phyloP scores from a whole-genome alignment of 1,140 invertebrate species.

The Neuroterus valhalla region DNA sequence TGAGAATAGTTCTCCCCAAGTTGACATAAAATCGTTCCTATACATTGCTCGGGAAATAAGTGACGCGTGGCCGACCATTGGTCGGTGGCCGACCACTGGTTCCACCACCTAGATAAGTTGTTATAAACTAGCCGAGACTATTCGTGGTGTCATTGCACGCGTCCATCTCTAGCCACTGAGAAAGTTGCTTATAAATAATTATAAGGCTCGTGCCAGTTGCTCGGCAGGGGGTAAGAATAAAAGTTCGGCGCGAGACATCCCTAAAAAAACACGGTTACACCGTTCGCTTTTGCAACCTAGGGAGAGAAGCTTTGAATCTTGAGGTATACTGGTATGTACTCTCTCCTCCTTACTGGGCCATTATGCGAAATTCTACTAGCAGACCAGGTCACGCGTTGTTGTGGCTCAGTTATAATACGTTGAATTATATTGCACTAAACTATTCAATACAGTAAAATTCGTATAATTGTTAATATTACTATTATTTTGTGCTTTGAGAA shows the following conservation, averaged over 20 bases:
- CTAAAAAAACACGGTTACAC: conserved; percentile 1
- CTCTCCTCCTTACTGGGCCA: not conserved
- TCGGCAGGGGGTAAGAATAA: conserved; percentile 39
- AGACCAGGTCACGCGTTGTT: too few species aligned
- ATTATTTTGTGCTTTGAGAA: too few species aligned
- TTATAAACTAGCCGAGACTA: conserved; percentile 6
- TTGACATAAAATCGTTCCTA: too few species aligned
- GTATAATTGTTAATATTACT: too few species aligned
- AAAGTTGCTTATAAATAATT: conserved; percentile 52
- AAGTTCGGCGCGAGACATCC: conserved; percentile 26
- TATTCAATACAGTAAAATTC: too few species aligned
- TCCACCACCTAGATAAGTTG: conserved; percentile 1
- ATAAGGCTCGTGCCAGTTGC: conserved; percentile 50
- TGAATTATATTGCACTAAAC: too few species aligned
- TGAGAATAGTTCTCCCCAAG: too few species aligned
- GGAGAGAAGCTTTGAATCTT: conserved; percentile 14
- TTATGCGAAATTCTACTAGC: conserved; percentile 30
- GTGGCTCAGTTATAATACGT: too few species aligned
- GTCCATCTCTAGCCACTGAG: conserved; percentile 24
- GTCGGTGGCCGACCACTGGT: too few species aligned
- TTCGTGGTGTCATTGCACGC: conserved; percentile 28
- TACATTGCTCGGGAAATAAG: too few species aligned
- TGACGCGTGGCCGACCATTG: too few species aligned
- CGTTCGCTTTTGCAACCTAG: conserved; percentile 20
- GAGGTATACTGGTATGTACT: conserved; percentile 1